These are phyloP conservation scores for Glossophaga mutica DNA, from an alignment of 2,797 vertebrate genomes.

Conservation along the genomic window DNA sequence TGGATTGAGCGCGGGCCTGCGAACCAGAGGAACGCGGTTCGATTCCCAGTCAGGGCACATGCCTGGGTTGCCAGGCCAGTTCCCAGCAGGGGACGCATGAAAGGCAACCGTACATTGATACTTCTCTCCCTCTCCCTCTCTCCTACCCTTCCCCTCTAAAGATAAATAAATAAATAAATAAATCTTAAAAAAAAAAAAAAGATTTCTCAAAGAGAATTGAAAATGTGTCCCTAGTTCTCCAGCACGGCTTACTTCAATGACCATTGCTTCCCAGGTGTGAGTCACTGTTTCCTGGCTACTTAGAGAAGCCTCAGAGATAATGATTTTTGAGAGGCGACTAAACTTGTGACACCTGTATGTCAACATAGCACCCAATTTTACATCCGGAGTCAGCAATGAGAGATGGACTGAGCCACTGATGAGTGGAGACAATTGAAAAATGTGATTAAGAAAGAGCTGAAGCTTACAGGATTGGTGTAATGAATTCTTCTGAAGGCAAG, in stretches of 20 bases:
- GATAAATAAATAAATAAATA: too few species aligned
- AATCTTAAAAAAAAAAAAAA: too few species aligned
- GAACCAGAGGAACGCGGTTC: too few species aligned
- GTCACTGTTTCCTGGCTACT: background rate
- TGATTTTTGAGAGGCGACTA: conserved; percentile 25
- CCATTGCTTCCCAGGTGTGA: background rate
- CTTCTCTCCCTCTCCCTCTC: too few species aligned
- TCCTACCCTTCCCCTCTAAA: too few species aligned
- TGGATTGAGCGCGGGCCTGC: too few species aligned
- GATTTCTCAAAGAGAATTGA: conserved; percentile 12
- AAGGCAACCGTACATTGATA: too few species aligned
- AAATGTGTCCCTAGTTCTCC: background rate
- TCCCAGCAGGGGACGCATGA: too few species aligned
- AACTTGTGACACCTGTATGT: background rate
- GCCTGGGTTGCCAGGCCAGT: too few species aligned
- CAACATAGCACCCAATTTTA: background rate
- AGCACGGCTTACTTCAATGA: background rate
- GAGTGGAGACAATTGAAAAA: conserved; percentile 13
- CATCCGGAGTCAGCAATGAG: conserved; percentile 5
- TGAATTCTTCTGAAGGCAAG: conserved; percentile 38
- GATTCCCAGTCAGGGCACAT: too few species aligned
- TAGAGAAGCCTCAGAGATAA: conserved; percentile 5
- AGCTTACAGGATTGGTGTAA: conserved; percentile 47
- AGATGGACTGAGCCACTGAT: background rate
- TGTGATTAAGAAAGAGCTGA: conserved; percentile 39